Evolutionary conservation across 2,797 vertebrate genomes (phyloP).

Genomic region (Spinus olivaceus): DNA sequence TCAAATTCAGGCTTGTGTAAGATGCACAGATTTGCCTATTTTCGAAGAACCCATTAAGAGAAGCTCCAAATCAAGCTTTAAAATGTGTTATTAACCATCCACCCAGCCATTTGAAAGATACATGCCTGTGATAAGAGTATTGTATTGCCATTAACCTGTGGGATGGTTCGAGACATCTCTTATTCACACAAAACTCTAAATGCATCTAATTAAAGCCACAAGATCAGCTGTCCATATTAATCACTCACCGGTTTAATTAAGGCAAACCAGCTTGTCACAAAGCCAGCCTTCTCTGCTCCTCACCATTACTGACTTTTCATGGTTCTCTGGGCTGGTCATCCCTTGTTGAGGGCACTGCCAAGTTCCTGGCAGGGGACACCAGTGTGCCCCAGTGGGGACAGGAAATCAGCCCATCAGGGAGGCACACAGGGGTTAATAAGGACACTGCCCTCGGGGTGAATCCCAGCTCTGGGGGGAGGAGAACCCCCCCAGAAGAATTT

Average conservation of each 20-base stretch:
- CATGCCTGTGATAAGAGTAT: slow-evolving; percentile 59
- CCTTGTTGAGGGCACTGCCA: slow-evolving; percentile 55
- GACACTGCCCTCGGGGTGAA: background rate
- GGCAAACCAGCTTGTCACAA: slow-evolving; percentile 72
- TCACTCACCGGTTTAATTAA: slow-evolving; percentile 75
- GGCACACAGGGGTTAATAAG: background rate
- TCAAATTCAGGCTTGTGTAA: background rate
- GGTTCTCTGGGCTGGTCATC: slow-evolving; percentile 58
- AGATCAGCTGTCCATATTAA: slow-evolving; percentile 74
- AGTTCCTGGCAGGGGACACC: slow-evolving; percentile 4
- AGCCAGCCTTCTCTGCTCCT: slow-evolving; percentile 60
- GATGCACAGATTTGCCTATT: background rate
- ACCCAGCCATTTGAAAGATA: slow-evolving; percentile 63
- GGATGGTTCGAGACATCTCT: slow-evolving; percentile 57
- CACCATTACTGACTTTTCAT: slow-evolving; percentile 65
- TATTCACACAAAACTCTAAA: slow-evolving; percentile 69
- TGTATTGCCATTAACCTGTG: slow-evolving; percentile 62
- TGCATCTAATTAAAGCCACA: slow-evolving; percentile 65
- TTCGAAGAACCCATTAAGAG: slow-evolving; percentile 54
- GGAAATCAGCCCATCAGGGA: background rate
- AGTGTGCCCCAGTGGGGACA: background rate
- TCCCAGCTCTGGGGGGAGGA: background rate
- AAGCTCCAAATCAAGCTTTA: slow-evolving; percentile 65
- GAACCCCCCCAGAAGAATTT: background rate
- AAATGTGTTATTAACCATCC: slow-evolving; percentile 67